Evolutionary conservation across 2,797 vertebrate genomes (phyloP).

Genomic region (Moxostoma hubbsi): DNA sequence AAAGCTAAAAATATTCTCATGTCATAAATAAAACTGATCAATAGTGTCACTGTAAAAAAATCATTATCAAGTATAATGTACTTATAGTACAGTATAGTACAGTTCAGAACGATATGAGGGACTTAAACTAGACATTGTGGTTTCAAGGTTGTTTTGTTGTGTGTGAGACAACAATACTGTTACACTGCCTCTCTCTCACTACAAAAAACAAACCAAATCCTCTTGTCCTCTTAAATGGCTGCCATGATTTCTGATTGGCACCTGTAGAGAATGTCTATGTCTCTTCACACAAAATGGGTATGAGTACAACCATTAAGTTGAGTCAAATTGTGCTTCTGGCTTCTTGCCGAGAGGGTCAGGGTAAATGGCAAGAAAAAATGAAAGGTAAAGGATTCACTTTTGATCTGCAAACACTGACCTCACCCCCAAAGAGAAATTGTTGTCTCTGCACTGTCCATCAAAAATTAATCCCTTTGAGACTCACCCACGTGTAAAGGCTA

Average conservation of each 20-base stretch:
- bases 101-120: not conserved
- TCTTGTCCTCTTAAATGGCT: conserved; percentile 34
- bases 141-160: conserved; percentile 6
- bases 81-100: too few species aligned
- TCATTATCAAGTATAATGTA: too few species aligned
- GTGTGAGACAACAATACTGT: not conserved
- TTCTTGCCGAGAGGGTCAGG: not conserved
- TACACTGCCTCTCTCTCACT: not conserved
- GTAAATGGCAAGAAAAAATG: conserved; percentile 28
- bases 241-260: not conserved
- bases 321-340: conserved; percentile 16
- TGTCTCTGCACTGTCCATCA: conserved; percentile 32
- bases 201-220: conserved; percentile 6
- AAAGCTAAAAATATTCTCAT: too few species aligned
- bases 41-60: too few species aligned
- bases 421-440: conserved; percentile 29
- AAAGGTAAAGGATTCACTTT: conserved; percentile 13
- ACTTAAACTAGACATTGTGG: not conserved
- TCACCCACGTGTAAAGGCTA: conserved; percentile 35
- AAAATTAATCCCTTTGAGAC: conserved; percentile 22
- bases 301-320: conserved; percentile 13
- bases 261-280: not conserved
- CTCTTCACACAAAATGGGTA: conserved; percentile 17
- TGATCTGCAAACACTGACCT: conserved; percentile 27
- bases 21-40: too few species aligned